Conservation (phyloP, 2,113 vertebrate species). For the Petroica traversi region DNA sequence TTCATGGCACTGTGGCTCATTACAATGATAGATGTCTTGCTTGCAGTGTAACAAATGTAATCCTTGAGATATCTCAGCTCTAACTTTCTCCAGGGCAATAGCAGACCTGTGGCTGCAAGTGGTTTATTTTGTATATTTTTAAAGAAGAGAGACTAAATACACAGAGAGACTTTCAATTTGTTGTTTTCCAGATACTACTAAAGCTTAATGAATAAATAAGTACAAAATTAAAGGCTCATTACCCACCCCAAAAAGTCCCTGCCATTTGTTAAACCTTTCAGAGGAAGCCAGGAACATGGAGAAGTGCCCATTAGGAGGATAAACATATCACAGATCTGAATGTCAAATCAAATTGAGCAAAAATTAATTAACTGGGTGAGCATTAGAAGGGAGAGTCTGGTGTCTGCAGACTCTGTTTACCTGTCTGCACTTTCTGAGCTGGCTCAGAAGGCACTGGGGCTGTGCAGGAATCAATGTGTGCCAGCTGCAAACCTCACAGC, state of each 20-base stretch:
- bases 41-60: background rate
- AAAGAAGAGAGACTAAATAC: background rate
- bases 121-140: background rate
- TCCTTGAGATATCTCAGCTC: background rate
- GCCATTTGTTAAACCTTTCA: conserved; percentile 53
- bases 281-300: conserved; percentile 14
- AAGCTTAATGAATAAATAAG: conserved; percentile 54
- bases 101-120: background rate
- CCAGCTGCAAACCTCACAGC: background rate
- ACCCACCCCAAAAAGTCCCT: conserved; percentile 12
- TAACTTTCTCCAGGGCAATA: background rate
- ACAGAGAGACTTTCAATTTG: background rate
- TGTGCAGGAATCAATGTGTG: background rate
- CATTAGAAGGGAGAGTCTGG: conserved; percentile 2
- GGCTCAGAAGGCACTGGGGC: background rate
- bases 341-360: conserved; percentile 53
- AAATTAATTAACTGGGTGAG: conserved; percentile 32
- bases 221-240: conserved; percentile 57
- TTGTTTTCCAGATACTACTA: background rate
- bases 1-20: background rate
- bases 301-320: conserved; percentile 50
- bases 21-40: background rate
- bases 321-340: conserved; percentile 57
- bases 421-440: background rate
- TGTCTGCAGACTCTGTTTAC: conserved; percentile 25